phyloP scores from a whole-genome alignment of 1,140 invertebrate species.

The Polypedilum pembai region DNA sequence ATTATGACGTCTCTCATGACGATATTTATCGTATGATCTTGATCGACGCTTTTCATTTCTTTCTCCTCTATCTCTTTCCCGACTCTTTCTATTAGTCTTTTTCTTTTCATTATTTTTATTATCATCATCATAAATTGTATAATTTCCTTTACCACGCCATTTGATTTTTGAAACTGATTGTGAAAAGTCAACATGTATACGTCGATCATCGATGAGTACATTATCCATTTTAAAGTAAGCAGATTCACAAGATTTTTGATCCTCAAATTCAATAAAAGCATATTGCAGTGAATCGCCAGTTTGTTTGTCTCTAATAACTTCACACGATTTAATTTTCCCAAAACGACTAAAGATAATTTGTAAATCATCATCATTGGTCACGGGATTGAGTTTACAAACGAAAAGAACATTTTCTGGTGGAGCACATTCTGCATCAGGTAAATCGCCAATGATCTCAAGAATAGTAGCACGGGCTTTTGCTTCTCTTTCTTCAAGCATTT shows the following conservation, averaged over 20 bases:
- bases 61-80: not conserved
- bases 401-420: constrained; percentile 99
- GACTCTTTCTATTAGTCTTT: not conserved
- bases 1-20: not conserved
- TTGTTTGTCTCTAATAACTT: constrained; percentile 92
- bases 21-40: not conserved
- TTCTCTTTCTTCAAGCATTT: constrained; percentile 84
- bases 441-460: constrained; percentile 96
- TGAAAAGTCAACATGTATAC: constrained; percentile 99
- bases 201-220: constrained; percentile 94
- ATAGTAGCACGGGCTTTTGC: constrained; percentile 95
- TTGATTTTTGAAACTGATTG: constrained; percentile 92
- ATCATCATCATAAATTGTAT: constrained; percentile 48
- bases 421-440: constrained; percentile 93
- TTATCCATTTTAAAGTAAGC: constrained; percentile 99
- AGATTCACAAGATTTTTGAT: constrained; percentile 90
- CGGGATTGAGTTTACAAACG: constrained; percentile 99
- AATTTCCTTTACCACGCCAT: constrained; percentile 77
- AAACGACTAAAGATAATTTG: constrained; percentile 98
- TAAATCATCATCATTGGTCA: constrained; percentile 94
- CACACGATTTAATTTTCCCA: constrained; percentile 89
- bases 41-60: not conserved
- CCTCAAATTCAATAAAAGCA: constrained; percentile 98
- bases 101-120: not conserved
- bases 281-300: constrained; percentile 95